A percentile compares a stretch with the other conserved stretches of the same genome.
Conservation (phyloP, 2,113 vertebrate species). For the Muscicapa adusta region DNA sequence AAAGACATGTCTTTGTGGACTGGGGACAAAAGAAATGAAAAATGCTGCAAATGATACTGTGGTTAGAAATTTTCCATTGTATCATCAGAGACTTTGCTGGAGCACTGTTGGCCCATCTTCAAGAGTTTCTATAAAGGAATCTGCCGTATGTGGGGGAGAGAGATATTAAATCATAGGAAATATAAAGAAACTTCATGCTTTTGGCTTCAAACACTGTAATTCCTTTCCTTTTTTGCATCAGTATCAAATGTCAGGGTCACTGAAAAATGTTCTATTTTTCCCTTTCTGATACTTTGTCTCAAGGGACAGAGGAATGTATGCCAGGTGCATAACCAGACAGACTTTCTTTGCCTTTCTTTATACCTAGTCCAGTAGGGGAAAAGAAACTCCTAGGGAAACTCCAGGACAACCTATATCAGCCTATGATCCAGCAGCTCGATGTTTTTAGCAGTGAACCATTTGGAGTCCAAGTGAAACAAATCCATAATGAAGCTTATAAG, state of each 20-base stretch:
- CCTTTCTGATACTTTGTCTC: constrained; percentile 40
- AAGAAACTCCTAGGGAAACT: background rate
- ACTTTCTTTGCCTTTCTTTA: constrained; percentile 36
- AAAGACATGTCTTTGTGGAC: background rate
- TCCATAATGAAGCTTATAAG: background rate
- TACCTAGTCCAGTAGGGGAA: background rate
- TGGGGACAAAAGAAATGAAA: background rate
- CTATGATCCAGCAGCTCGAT: background rate
- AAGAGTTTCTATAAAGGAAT: constrained; percentile 8
- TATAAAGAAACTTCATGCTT: constrained; percentile 32
- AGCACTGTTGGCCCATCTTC: background rate
- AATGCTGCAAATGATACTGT: background rate
- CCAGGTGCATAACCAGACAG: constrained; percentile 7
- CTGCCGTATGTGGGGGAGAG: background rate
- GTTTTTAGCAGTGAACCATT: background rate
- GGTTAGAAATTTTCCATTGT: background rate
- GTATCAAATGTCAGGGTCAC: constrained; percentile 59
- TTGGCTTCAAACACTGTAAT: background rate
- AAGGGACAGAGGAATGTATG: background rate
- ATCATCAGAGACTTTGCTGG: background rate
- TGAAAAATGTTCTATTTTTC: constrained; percentile 29
- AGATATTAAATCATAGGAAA: constrained; percentile 29
- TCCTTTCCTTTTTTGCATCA: constrained; percentile 45
- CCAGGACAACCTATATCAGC: background rate
- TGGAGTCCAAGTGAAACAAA: background rate